Evolutionary conservation across 1,140 invertebrate species (phyloP), one percentile per base, ranked within the genome.

Genomic region (Apis cerana): DNA sequence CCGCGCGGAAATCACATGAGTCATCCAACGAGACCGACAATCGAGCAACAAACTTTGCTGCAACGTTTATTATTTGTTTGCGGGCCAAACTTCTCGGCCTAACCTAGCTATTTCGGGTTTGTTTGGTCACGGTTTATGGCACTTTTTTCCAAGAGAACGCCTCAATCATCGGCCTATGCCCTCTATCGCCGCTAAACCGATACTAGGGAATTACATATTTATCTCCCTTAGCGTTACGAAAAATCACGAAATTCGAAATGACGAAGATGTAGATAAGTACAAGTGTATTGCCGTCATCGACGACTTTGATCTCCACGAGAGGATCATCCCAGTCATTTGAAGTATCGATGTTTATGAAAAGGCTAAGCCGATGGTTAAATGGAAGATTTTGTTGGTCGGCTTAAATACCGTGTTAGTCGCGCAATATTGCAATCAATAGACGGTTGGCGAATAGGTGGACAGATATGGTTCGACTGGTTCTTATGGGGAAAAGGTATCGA

Each of bases 341-440:
- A 79, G 72, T 61, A 62, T 33, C 69, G 84, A 62, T 91, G 88
- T 92, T 93, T 89, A 89, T 89, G 80, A 85, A 87, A 79, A 64
- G 86, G 91, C 86, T 92, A 21, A 93, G 90, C 90, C 81, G 75
- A 68, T 83, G 68, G 68, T 74, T 86, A 92, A 93, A 92, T 85
- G 88, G 61, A 15, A 58, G 83, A 72, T 75, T 84, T 75, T 69
- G 56, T 52, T 21, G 71, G 50, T 61, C 69, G 82, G 80, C 79
- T 72, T 84, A 86, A 75, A 72, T 68, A 80, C 75, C 33, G 75
- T 83, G 87, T 87, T 83, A 65, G 67, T 74, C 85, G 84, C 89
- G 87, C 89, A 84, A 92, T 93, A 92, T 92, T 92, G 90, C 89
- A 89, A 91, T 90, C 88, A 83, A 89, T 88, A 82, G 13, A 15